These are phyloP conservation scores for Pelobates cultripes DNA, from an alignment of 2,797 vertebrate genomes.

Conservation along the genomic window DNA sequence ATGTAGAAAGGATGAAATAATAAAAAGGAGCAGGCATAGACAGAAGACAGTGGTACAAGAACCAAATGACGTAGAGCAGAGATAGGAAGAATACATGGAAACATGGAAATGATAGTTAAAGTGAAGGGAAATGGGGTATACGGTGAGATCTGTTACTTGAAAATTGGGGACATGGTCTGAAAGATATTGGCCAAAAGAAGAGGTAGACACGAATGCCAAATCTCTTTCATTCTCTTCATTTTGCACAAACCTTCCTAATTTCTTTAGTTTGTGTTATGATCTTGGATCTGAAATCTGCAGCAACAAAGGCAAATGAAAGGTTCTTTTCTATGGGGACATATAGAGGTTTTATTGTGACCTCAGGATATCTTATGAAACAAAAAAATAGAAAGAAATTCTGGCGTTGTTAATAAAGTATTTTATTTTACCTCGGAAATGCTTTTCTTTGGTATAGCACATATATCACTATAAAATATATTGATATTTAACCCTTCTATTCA, in stretches of 20 bases:
- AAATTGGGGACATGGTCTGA: too few species aligned
- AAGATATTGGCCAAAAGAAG: too few species aligned
- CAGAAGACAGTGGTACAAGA: too few species aligned
- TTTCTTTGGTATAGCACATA: neutral
- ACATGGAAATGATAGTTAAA: too few species aligned
- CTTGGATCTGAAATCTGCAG: constrained; percentile 20
- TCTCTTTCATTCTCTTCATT: too few species aligned
- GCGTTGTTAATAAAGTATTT: constrained; percentile 32
- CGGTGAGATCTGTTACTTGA: too few species aligned
- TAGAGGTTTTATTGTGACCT: constrained; percentile 39
- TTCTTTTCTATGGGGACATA: constrained; percentile 36
- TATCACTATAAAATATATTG: neutral
- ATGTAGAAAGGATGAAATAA: too few species aligned
- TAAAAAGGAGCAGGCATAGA: too few species aligned
- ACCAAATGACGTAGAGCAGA: too few species aligned
- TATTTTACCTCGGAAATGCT: neutral
- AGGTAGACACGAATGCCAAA: too few species aligned
- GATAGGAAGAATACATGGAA: too few species aligned
- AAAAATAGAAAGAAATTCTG: constrained; percentile 10
- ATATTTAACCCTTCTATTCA: neutral
- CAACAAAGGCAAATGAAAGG: constrained; percentile 12
- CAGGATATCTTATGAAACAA: constrained; percentile 10
- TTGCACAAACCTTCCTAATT: neutral
- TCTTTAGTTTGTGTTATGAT: neutral
- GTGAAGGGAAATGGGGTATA: too few species aligned